Base-by-base conservation (phyloP, 2,888 invertebrate genomes). In the Lutraria lutraria region DNA sequence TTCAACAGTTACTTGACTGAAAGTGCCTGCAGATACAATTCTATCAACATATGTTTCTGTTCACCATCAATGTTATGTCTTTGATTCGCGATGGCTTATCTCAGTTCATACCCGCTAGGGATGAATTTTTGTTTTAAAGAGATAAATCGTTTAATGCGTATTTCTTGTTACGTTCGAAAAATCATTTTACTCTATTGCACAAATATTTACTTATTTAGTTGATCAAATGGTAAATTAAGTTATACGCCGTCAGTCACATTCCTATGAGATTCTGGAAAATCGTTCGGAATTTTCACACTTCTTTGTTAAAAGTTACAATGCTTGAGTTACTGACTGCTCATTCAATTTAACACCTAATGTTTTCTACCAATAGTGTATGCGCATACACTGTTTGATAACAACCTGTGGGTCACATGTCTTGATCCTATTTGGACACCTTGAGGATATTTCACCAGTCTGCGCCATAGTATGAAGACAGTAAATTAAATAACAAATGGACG, bases 41-140 rank as follows among this genome's bases (percentile, higher is more conserved):
- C 76, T 34, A 31, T 76, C 76, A 76, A 76, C 76, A 76, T 76
- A 76, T 31, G 76, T 34, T 76, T 31, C 76, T 76, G 76, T 76
- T 13, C 13, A 76, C 13, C 76, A 31, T 76, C 76, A 76, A n/a
- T 68, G 63, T 12, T 34, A n/a, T 16, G 31, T 31, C 31, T 31
- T 34, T 19, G 76, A 76, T 76, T n/a, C 34, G 12, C 8, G 76
- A 16, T 76, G 76, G 4, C 13, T 34, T 76, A 76, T 76, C 76
- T 76, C 63, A 68, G 63, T 25, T 68, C 25, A 8, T 25, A 68
- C 63, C 25, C 25, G 0, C 25, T n/a, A 68, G 13, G 21, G 25
- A 60, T 25, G 3, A n/a, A 25, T 68, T n/a, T 68, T 68, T 8
- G n/a, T 12, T 25, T 68, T 25, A 68, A 68, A n/a, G 12, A 68